These are phyloP conservation scores for Oppia nitens DNA, from an alignment of 1,140 invertebrate species.

Conservation along the genomic window DNA sequence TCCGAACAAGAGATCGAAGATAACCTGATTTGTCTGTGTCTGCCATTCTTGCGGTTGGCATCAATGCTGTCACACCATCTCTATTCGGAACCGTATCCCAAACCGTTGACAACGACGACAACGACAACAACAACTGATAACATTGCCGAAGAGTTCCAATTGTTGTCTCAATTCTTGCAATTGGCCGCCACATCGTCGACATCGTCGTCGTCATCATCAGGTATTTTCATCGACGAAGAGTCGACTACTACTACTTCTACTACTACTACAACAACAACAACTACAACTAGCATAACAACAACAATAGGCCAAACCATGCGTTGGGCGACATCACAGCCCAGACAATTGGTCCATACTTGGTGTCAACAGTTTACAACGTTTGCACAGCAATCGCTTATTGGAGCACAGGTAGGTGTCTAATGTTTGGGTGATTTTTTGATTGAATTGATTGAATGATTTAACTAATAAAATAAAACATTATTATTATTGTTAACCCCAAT, in stretches of 20 bases:
- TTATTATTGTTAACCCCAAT: neutral
- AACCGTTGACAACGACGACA: too few species aligned
- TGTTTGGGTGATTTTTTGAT: too few species aligned
- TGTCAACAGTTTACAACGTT: constrained; percentile 27
- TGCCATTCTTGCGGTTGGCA: constrained; percentile 68
- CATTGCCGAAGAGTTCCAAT: neutral
- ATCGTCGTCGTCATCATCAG: neutral
- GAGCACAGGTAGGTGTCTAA: constrained; percentile 29
- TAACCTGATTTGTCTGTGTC: constrained; percentile 47
- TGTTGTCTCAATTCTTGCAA: neutral
- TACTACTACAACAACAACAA: too few species aligned
- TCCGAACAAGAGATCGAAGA: neutral
- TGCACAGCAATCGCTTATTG: constrained; percentile 22
- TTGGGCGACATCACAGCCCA: constrained; percentile 25
- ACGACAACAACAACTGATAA: constrained; percentile 3
- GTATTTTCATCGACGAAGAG: neutral
- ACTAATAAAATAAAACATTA: neutral
- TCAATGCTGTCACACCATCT: constrained; percentile 66
- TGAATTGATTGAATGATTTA: constrained; percentile 13
- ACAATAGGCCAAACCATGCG: too few species aligned
- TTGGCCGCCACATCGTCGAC: neutral
- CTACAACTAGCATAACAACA: too few species aligned
- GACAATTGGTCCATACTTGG: constrained; percentile 26
- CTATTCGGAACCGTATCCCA: constrained; percentile 41
- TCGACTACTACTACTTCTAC: neutral